Conservation (phyloP, 2,113 vertebrate genomes). For the Hymenochirus boettgeri region DNA sequence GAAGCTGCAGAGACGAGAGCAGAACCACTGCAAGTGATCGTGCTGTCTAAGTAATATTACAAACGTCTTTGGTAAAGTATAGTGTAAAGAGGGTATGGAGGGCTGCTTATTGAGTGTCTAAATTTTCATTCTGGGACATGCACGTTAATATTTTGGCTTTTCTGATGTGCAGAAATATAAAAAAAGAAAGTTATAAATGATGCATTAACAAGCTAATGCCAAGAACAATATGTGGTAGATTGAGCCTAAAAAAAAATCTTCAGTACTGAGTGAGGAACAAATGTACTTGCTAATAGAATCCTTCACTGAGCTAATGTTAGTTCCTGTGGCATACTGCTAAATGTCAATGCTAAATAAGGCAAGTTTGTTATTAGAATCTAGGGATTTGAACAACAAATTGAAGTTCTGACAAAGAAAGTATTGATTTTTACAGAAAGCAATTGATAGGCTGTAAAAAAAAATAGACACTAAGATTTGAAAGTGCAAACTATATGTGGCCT, state of each 20-base stretch:
- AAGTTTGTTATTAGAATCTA: conserved; percentile 33
- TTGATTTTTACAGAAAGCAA: conserved; percentile 23
- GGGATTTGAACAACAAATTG: conserved; percentile 33
- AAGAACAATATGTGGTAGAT: conserved; percentile 23
- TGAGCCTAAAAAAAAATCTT: conserved; percentile 3
- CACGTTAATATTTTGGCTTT: background rate
- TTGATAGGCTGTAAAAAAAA: conserved; percentile 8
- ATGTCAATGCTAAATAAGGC: conserved; percentile 39
- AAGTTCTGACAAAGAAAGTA: conserved; percentile 37
- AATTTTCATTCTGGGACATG: too few species aligned
- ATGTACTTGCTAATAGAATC: conserved; percentile 31
- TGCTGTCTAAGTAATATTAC: too few species aligned
- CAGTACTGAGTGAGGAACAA: conserved; percentile 15
- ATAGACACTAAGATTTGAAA: conserved; percentile 9
- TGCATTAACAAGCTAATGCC: conserved; percentile 20
- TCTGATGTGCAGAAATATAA: background rate
- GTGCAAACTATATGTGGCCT: background rate
- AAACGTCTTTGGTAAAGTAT: too few species aligned
- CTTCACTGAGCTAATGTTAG: conserved; percentile 30
- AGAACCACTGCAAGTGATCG: too few species aligned
- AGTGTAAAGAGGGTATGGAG: too few species aligned
- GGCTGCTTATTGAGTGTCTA: too few species aligned
- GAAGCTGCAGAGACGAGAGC: too few species aligned
- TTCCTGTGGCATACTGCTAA: conserved; percentile 34
- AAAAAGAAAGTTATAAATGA: conserved; percentile 9